Base-by-base conservation (phyloP, 2,113 vertebrate genomes). In the Microcebus murinus region DNA sequence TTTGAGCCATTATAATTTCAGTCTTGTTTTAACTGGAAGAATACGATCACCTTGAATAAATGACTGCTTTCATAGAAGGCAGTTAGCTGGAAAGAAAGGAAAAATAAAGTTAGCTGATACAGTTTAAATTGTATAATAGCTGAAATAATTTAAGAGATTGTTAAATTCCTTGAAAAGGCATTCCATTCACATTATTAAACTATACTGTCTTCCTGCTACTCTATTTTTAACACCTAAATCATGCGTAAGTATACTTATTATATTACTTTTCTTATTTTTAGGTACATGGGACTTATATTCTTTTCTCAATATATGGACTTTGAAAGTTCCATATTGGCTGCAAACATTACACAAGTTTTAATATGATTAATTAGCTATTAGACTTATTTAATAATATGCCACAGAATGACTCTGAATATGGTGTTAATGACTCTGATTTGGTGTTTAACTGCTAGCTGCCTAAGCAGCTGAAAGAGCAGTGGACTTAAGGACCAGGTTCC, bases 11-110 rank as follows among this genome's bases (percentile, higher is more conserved):
- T 92, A 84, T 97, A 98, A 45, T 97, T 98, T 98, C 98, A 99
- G 99, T 99, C 99, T 99, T 98, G 98, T 98, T 98, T 98, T 97
- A 98, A 98, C 67, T 95, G 98, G 98, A 99, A 99, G 99, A 99
- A 98, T 98, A 98, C 96, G 92, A 98, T 98, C 98, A 98, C 98
- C 98, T 98, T 59, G 98, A 98, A 97, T 97, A 98, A 96, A 95
- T 96, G 98, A 97, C 98, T 99, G 98, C 98, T 96, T 98, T 99
- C 98, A 98, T 1, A 95, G 98, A 99, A 99, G 98, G 98, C 99
- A 99, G 99, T 99, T 99, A 99, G 99, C 99, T 99, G 98, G 77
- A 99, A 98, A 98, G 95, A 94, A 98, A 98, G 79, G 39, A 95
- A 76, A 97, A 84, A 96, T 29, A 73, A 65, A 96, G 96, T 98